phyloP scores from a whole-genome alignment of 2,797 vertebrate species.

The Natrix natrix region DNA sequence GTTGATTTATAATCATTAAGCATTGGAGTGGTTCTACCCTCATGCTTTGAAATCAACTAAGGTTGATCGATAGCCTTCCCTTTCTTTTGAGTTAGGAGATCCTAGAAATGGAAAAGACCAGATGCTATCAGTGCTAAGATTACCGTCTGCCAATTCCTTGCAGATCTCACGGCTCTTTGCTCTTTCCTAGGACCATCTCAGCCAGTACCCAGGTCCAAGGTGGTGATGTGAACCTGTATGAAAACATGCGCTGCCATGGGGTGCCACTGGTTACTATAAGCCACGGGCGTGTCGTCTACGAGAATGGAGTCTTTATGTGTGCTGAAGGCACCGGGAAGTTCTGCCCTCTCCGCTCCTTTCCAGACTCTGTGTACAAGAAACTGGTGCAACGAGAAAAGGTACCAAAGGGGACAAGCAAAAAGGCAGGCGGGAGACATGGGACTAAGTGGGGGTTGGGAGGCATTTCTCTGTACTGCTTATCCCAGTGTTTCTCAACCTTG shows the following conservation, averaged over 20 bases:
- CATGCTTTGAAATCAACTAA: neutral
- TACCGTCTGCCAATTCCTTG: neutral
- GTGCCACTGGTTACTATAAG: slow-evolving; percentile 95
- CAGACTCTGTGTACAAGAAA: slow-evolving; percentile 96
- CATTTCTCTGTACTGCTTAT: neutral
- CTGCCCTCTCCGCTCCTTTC: slow-evolving; percentile 92
- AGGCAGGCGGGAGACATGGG: neutral
- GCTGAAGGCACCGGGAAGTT: slow-evolving; percentile 94
- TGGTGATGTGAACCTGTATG: slow-evolving; percentile 91
- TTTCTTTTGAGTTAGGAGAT: neutral
- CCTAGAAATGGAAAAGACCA: neutral
- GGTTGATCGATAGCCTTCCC: neutral
- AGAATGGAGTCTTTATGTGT: slow-evolving; percentile 94
- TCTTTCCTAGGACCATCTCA: slow-evolving; percentile 81
- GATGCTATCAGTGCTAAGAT: neutral
- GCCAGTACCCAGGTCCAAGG: slow-evolving; percentile 92
- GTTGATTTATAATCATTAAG: neutral
- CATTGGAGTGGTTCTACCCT: neutral
- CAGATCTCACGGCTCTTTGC: neutral
- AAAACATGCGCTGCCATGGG: slow-evolving; percentile 91
- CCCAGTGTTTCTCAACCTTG: too few relatives aligned
- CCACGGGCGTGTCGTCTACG: slow-evolving; percentile 90
- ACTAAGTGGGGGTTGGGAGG: neutral
- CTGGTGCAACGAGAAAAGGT: slow-evolving; percentile 98
- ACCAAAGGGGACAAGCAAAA: neutral